phyloP scores from a whole-genome alignment of 1,140 invertebrate species.

The Chionoecetes opilio region DNA sequence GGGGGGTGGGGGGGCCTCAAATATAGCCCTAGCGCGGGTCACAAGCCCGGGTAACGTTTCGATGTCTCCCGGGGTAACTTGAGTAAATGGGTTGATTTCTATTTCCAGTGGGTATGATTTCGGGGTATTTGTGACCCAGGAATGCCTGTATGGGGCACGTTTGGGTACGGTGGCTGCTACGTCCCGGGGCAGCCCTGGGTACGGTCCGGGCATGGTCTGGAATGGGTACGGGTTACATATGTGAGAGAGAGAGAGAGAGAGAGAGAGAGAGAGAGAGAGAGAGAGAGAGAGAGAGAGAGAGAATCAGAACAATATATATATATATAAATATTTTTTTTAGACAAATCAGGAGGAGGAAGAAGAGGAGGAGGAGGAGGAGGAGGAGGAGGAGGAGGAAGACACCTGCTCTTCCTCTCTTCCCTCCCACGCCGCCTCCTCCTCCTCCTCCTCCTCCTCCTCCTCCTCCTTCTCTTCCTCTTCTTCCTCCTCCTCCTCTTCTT shows the following conservation, averaged over 20 bases:
- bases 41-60: constrained; percentile 34
- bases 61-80: constrained; percentile 13
- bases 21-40: constrained; percentile 51
- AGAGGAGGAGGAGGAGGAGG: no score
- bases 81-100: background rate
- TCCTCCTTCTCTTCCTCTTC: no score
- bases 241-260: background rate
- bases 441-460: no score
- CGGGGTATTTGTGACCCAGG: constrained; percentile 50
- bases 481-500: no score
- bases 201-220: constrained; percentile 42
- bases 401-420: no score
- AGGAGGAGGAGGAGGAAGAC: no score
- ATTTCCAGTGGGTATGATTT: no score
- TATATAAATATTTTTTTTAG: no score
- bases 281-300: no score
- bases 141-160: constrained; percentile 50
- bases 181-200: constrained; percentile 54
- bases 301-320: no score
- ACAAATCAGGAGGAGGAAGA: no score
- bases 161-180: constrained; percentile 63
- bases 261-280: background rate
- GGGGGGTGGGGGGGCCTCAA: constrained; percentile 40
- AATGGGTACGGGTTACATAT: background rate
- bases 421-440: no score